Evolutionary conservation across 2,888 invertebrate species (phyloP).

Genomic region (Cephalotes varians): DNA sequence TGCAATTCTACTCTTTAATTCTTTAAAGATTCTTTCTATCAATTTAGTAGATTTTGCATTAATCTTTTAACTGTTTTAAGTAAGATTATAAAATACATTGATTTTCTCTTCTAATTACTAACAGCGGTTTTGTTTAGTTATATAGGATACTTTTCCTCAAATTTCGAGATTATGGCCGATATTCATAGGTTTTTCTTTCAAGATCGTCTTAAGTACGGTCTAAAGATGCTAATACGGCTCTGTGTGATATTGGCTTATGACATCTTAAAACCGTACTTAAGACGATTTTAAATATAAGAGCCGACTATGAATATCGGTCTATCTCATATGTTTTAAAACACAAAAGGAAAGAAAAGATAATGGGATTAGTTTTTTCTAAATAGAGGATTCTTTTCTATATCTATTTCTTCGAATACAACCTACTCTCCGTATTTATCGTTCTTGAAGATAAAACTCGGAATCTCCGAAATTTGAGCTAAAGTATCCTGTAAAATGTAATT

Average conservation of each 20-base stretch:
- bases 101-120: conserved; percentile 8
- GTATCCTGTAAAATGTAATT: background rate
- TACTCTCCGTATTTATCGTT: background rate
- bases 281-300: too few relatives aligned
- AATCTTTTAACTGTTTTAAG: background rate
- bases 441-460: background rate
- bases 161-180: background rate
- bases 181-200: too few relatives aligned
- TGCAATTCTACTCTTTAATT: background rate
- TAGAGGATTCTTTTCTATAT: background rate
- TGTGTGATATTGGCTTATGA: too few relatives aligned
- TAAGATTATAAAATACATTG: background rate
- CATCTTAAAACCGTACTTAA: too few relatives aligned
- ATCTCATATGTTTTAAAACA: background rate
- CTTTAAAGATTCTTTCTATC: background rate
- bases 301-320: too few relatives aligned
- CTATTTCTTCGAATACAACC: background rate
- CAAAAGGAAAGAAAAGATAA: background rate
- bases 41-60: background rate
- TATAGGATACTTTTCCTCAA: background rate
- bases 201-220: too few relatives aligned
- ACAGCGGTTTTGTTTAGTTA: background rate
- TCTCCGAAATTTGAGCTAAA: conserved; percentile 2
- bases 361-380: background rate
- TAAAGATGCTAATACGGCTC: too few relatives aligned